These are phyloP conservation scores for Subacronicta megacephala DNA, from an alignment of 2,888 invertebrate species.

Conservation along the genomic window DNA sequence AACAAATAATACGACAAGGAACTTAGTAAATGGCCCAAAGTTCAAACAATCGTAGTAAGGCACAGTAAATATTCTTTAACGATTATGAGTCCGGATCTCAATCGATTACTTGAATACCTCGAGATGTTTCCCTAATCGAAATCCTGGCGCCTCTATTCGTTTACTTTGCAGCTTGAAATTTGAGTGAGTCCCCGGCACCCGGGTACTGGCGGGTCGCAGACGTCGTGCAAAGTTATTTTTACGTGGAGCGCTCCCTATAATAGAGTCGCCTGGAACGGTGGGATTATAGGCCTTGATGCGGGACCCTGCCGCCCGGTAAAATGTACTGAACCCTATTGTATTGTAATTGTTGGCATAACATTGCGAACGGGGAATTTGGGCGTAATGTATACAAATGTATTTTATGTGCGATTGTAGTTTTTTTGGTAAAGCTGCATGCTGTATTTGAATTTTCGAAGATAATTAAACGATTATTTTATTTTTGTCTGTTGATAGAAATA, in stretches of 20 bases:
- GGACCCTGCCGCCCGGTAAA: neutral
- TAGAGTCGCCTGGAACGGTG: constrained; percentile 28
- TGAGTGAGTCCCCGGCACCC: constrained; percentile 1
- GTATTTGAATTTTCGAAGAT: no score
- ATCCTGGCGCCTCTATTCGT: neutral
- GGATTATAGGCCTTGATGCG: constrained; percentile 40
- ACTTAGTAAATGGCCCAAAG: neutral
- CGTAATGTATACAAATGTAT: neutral
- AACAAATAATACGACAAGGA: constrained; percentile 1
- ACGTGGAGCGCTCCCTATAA: constrained; percentile 32
- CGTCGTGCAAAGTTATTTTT: constrained; percentile 43
- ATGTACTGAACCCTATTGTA: constrained; percentile 19
- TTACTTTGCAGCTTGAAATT: constrained; percentile 4
- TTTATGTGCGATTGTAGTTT: neutral
- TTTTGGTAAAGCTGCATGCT: neutral
- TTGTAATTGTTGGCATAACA: constrained; percentile 9
- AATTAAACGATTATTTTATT: no score
- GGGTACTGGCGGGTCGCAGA: neutral
- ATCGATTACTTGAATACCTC: neutral
- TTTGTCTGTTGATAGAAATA: no score
- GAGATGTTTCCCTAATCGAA: constrained; percentile 6
- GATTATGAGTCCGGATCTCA: constrained; percentile 3
- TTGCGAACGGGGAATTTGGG: neutral
- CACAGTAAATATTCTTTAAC: neutral
- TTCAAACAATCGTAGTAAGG: constrained; percentile 4